Evolutionary conservation across 2,113 vertebrate genomes (phyloP).

Genomic region (Brachyistius frenatus): DNA sequence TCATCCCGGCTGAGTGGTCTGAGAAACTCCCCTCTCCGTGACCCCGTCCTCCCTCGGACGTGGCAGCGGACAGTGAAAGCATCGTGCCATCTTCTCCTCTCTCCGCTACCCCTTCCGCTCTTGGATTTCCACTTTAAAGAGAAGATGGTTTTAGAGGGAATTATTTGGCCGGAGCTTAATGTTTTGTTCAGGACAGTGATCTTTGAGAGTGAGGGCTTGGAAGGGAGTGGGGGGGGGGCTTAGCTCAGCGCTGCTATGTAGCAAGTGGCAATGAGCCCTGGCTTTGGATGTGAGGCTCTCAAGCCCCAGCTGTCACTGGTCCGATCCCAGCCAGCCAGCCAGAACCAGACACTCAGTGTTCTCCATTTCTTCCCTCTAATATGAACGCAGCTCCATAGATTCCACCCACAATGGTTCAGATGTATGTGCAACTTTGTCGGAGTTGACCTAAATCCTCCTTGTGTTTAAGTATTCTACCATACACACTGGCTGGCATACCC

Average conservation of each 20-base stretch:
- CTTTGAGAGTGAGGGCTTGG: slow-evolving; percentile 59
- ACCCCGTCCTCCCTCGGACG: slow-evolving; percentile 38
- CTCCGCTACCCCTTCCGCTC: slow-evolving; percentile 52
- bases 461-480: slow-evolving; percentile 74
- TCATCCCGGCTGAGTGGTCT: not conserved
- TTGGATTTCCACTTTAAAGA: slow-evolving; percentile 65
- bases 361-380: slow-evolving; percentile 76
- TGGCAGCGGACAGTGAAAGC: slow-evolving; percentile 54
- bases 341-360: slow-evolving; percentile 72
- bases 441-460: slow-evolving; percentile 71
- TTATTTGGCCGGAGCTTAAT: slow-evolving; percentile 69
- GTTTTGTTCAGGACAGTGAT: slow-evolving; percentile 73
- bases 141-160: slow-evolving; percentile 58
- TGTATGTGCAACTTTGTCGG: slow-evolving; percentile 66
- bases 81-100: slow-evolving; percentile 44
- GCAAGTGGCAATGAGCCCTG: slow-evolving; percentile 79
- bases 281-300: slow-evolving; percentile 78
- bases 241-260: slow-evolving; percentile 68
- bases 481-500: slow-evolving; percentile 59
- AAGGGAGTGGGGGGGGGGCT: slow-evolving; percentile 62
- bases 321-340: slow-evolving; percentile 68
- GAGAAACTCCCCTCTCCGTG: slow-evolving; percentile 54
- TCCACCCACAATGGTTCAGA: slow-evolving; percentile 70
- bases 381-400: slow-evolving; percentile 69
- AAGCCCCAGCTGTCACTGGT: slow-evolving; percentile 81